A percentile compares a stretch with the other conserved stretches of the same genome.
phyloP scores from a whole-genome alignment of 92 coral and sea anemone genomes.

The Blastomussa wellsi region DNA sequence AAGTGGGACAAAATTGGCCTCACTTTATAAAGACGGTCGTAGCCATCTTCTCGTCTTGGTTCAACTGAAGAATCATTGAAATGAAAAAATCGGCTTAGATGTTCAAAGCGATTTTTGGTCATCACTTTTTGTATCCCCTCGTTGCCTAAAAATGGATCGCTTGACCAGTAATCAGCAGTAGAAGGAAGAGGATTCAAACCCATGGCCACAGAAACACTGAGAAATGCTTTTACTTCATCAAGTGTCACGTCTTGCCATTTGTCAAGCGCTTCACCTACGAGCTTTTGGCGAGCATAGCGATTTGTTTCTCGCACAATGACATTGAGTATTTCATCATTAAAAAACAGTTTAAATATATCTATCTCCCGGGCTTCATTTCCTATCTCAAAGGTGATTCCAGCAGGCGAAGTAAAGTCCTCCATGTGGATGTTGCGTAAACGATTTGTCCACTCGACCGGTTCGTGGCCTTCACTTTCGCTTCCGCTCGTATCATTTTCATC shows the following conservation, averaged over 20 bases:
- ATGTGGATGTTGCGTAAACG: no score
- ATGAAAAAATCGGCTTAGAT: constrained; percentile 7
- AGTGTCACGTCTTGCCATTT: constrained; percentile 1
- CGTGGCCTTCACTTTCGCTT: no score
- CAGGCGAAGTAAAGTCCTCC: no score
- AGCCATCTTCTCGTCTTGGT: constrained; percentile 18
- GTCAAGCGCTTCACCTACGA: constrained; percentile 6
- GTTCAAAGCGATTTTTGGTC: constrained; percentile 37
- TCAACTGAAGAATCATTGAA: no score
- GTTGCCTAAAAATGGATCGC: constrained; percentile 8
- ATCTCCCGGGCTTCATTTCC: no score
- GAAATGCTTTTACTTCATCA: constrained; percentile 19
- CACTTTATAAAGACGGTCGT: constrained; percentile 17
- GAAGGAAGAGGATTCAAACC: neutral
- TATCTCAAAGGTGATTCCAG: no score
- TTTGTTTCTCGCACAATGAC: neutral
- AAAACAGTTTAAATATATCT: no score
- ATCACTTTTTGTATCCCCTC: constrained; percentile 23
- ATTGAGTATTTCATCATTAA: neutral
- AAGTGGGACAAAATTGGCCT: neutral
- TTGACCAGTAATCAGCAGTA: constrained; percentile 19
- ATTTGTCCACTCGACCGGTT: no score
- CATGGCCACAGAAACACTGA: constrained; percentile 11
- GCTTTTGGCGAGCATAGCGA: constrained; percentile 15
- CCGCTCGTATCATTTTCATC: no score